Conservation (phyloP, 1,140 invertebrate species). For the Diabrotica virgifera region DNA sequence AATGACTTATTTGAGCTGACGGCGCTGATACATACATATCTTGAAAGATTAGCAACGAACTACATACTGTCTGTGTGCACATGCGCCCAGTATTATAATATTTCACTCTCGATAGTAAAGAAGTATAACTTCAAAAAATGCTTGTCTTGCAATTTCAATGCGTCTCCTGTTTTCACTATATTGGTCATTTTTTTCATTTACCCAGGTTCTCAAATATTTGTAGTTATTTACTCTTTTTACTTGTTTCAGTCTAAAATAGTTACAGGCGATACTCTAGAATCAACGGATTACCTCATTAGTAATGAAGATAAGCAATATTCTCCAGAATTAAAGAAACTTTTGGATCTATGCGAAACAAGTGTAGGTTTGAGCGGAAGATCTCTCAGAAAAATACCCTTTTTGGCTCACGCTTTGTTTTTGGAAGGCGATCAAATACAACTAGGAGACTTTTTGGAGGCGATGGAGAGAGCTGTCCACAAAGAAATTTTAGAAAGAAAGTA, state of each 20-base stretch:
- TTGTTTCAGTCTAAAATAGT: slow-evolving; percentile 38
- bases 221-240: too few relatives aligned
- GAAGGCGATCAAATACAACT: slow-evolving; percentile 11
- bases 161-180: too few relatives aligned
- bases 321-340: slow-evolving; percentile 41
- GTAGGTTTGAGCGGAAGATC: slow-evolving; percentile 78
- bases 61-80: too few relatives aligned
- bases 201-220: too few relatives aligned
- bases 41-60: too few relatives aligned
- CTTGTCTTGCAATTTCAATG: too few relatives aligned
- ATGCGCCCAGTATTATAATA: too few relatives aligned
- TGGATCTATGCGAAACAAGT: slow-evolving; percentile 57
- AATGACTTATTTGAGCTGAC: too few relatives aligned
- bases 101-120: too few relatives aligned
- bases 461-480: slow-evolving; percentile 31
- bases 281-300: slow-evolving; percentile 4
- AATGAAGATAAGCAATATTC: slow-evolving; percentile 1
- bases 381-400: slow-evolving; percentile 83
- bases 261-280: slow-evolving; percentile 14
- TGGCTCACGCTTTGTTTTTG: slow-evolving; percentile 65
- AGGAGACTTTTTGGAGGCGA: slow-evolving; percentile 26
- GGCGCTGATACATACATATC: too few relatives aligned
- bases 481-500: slow-evolving; percentile 26
- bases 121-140: too few relatives aligned
- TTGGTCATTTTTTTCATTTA: too few relatives aligned